Percentiles rank a stretch among this genome's conserved stretches.
phyloP scores from a whole-genome alignment of 2,797 vertebrate genomes.

The Bovichtus diacanthus region DNA sequence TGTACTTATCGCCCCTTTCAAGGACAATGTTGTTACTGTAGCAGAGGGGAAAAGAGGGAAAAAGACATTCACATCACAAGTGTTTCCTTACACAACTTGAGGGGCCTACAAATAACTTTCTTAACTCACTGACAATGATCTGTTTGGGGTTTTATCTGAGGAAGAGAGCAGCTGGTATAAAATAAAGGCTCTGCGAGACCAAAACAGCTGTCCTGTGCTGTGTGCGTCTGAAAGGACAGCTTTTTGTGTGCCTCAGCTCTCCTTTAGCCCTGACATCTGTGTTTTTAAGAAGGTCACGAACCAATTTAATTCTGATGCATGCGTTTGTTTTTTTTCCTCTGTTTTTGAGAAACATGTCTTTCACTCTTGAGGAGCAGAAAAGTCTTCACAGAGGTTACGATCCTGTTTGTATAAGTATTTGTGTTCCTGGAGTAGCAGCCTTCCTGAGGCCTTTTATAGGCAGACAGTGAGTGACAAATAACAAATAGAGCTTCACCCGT shows the following conservation, averaged over 20 bases:
- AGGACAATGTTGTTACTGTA: slow-evolving; percentile 82
- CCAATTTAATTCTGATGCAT: slow-evolving; percentile 11
- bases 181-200: slow-evolving; percentile 9
- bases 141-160: slow-evolving; percentile 31
- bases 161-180: slow-evolving; percentile 10
- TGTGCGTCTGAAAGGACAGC: slow-evolving; percentile 16
- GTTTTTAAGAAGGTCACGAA: slow-evolving; percentile 22
- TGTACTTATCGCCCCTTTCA: slow-evolving; percentile 88
- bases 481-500: slow-evolving; percentile 54
- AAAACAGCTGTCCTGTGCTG: slow-evolving; percentile 17
- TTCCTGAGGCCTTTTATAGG: slow-evolving; percentile 44
- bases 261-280: slow-evolving; percentile 17
- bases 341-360: slow-evolving; percentile 16
- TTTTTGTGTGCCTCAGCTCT: slow-evolving; percentile 36
- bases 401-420: slow-evolving; percentile 46
- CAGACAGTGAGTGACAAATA: slow-evolving; percentile 66
- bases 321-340: background rate
- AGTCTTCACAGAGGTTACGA: slow-evolving; percentile 35
- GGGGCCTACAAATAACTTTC: slow-evolving; percentile 28
- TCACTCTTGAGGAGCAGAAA: slow-evolving; percentile 25
- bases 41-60: slow-evolving; percentile 13
- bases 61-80: slow-evolving; percentile 39
- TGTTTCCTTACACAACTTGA: slow-evolving; percentile 33
- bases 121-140: slow-evolving; percentile 25
- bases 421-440: slow-evolving; percentile 38